Evolutionary conservation across 2,113 vertebrate species (phyloP).

Genomic region (Aegithalos caudatus): DNA sequence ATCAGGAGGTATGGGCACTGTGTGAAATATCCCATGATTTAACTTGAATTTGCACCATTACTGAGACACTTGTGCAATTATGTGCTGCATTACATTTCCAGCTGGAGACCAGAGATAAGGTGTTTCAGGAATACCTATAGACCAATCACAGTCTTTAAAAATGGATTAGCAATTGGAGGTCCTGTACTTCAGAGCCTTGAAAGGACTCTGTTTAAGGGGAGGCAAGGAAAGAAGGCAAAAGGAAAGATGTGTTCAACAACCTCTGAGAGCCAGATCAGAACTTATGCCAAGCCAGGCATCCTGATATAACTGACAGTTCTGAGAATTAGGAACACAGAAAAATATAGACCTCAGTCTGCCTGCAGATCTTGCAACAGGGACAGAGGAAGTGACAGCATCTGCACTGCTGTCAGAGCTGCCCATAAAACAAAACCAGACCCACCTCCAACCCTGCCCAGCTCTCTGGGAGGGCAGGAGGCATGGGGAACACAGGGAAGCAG

Average conservation of each 20-base stretch:
- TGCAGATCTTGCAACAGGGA: neutral
- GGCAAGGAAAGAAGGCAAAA: neutral
- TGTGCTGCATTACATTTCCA: neutral
- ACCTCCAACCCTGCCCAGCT: neutral
- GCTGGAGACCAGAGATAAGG: slow-evolving; percentile 8
- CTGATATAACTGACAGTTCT: neutral
- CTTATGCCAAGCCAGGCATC: neutral
- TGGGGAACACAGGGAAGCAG: fast-evolving
- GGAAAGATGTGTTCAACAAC: neutral
- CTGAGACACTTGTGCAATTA: slow-evolving; percentile 13
- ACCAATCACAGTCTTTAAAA: neutral
- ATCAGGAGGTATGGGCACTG: neutral
- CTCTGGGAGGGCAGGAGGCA: neutral
- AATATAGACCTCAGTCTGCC: neutral
- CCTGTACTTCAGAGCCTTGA: neutral
- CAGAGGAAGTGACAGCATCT: fast-evolving
- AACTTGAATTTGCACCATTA: slow-evolving; percentile 43
- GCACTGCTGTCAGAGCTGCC: neutral
- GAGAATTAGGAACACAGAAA: neutral
- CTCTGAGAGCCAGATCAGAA: neutral
- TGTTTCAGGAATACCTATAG: neutral
- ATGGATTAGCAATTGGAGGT: neutral
- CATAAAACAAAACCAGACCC: neutral
- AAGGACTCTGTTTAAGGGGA: neutral
- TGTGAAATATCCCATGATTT: slow-evolving; percentile 16